phyloP scores from a whole-genome alignment of 2,797 vertebrate species.

The Erethizon dorsatum region DNA sequence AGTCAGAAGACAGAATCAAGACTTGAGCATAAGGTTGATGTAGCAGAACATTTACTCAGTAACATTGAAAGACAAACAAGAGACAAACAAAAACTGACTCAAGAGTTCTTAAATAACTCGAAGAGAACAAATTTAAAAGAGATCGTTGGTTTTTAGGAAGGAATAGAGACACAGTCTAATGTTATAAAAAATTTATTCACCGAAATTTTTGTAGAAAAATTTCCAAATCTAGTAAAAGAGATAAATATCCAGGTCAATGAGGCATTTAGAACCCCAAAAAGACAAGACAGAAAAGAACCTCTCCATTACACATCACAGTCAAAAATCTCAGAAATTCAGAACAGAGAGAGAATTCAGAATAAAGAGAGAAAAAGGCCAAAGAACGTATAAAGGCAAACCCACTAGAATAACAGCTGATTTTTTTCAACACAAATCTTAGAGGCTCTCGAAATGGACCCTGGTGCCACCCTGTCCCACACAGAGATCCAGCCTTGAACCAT shows the following conservation, averaged over 20 bases:
- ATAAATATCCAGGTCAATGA: neutral
- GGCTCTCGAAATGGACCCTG: neutral
- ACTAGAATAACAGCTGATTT: neutral
- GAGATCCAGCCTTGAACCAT: neutral
- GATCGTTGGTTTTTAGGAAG: neutral
- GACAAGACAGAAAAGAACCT: neutral
- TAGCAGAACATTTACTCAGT: neutral
- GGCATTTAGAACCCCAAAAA: neutral
- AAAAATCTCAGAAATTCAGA: neutral
- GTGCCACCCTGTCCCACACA: too few relatives aligned
- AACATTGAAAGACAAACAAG: neutral
- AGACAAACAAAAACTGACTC: neutral
- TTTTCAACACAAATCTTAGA: neutral
- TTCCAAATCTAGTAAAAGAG: neutral
- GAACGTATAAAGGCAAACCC: neutral
- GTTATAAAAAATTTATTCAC: neutral
- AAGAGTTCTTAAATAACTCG: neutral
- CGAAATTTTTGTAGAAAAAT: neutral
- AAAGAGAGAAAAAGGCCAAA: neutral
- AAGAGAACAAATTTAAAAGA: neutral
- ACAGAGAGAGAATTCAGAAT: neutral
- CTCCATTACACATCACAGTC: neutral
- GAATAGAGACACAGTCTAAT: neutral
- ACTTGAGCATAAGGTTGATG: neutral
- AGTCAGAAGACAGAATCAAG: neutral